Evolutionary conservation across 2,888 invertebrate species (phyloP), one percentile per base, ranked within the genome.

Genomic region (Pinctada fucata): DNA sequence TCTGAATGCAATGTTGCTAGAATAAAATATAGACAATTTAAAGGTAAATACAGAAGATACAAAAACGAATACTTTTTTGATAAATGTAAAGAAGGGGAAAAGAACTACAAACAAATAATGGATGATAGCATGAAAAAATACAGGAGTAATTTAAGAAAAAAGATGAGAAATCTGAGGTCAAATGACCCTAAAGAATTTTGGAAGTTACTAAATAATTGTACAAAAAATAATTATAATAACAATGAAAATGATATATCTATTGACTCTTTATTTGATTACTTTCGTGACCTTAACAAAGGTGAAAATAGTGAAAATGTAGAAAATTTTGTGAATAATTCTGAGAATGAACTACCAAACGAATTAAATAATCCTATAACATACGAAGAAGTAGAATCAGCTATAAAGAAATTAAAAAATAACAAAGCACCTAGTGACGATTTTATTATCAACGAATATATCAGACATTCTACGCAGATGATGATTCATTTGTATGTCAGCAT

Each of bases 381-480:
- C 10, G 58, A 52, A n/a, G 71, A 72, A 51, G 31, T 72, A 45
- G 13, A 47, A 3, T 63, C 58, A 13, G 65, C 65, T 65, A 31
- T 72, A 47, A 63, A 72, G 48, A 72, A 72, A 47, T 13, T 72
- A 16, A 74, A 74, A 74, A 72, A 74, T 74, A 51, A 49, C n/a
- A 74, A 74, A 31, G 45, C 67, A 13, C 2, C 65, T 31, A 67
- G 74, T 5, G 74, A 74, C 51, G 74, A 74, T 67, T 45, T 5
- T 48, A 51, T 74, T 31, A 67, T 74, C 31, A 74, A 74, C 52
- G 67, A 74, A 74, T 74, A 52, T 67, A 74, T 74, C 31, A 72
- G 64, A 47, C 4, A 45, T 8, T 58, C 72, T 3, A 45, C 48
- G 31, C 8, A 63, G 10, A 51, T 64, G 52, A 58, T 72, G 16